Evolutionary conservation across 2,888 invertebrate genomes (phyloP).

Genomic region (Hirtodrosophila cameraria): DNA sequence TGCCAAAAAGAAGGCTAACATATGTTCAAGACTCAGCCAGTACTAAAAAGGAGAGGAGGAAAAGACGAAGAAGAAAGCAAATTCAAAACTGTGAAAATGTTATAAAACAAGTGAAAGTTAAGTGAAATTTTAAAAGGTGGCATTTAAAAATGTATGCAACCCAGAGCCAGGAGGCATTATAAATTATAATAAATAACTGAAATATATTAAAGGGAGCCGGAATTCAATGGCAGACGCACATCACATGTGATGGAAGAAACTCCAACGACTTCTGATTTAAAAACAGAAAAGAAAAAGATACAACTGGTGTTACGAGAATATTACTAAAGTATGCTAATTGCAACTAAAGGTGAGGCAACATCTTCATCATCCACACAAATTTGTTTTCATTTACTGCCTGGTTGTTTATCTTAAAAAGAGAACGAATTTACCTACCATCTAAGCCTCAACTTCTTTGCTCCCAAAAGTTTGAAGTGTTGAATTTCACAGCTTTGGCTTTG

Average conservation of each 20-base stretch:
- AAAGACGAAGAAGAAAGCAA: slow-evolving; percentile 1
- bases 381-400: too few species aligned
- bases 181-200: slow-evolving; percentile 74
- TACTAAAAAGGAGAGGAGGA: background rate
- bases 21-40: slow-evolving; percentile 32
- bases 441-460: slow-evolving; percentile 17
- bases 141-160: slow-evolving; percentile 53
- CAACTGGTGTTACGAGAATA: slow-evolving; percentile 44
- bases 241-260: slow-evolving; percentile 35
- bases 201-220: slow-evolving; percentile 62
- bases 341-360: slow-evolving; percentile 53
- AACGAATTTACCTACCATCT: background rate
- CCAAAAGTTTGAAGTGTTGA: slow-evolving; percentile 36
- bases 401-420: slow-evolving; percentile 9
- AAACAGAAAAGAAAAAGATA: slow-evolving; percentile 16
- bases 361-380: slow-evolving; percentile 6
- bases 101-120: slow-evolving; percentile 27
- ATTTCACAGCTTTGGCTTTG: slow-evolving; percentile 26
- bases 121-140: slow-evolving; percentile 1
- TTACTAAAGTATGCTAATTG: slow-evolving; percentile 65
- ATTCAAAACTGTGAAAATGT: slow-evolving; percentile 38
- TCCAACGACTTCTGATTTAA: slow-evolving; percentile 49
- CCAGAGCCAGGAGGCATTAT: slow-evolving; percentile 62
- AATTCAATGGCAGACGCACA: slow-evolving; percentile 23
- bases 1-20: slow-evolving; percentile 51